These are phyloP conservation scores for Sarcophaga rosellei DNA, from an alignment of 2,888 invertebrate species.

Conservation along the genomic window DNA sequence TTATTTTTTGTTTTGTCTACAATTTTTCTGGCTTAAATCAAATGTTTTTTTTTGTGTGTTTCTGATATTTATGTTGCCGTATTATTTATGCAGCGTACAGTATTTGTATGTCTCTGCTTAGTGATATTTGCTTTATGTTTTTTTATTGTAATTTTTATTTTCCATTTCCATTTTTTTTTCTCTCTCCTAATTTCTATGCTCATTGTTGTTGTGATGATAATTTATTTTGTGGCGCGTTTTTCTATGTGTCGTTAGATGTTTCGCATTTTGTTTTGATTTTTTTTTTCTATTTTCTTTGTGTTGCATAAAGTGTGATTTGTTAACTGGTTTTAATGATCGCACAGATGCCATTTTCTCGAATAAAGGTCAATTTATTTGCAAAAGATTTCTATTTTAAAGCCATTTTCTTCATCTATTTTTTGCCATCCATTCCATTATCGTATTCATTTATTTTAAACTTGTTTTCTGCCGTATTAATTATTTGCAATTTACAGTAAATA, in stretches of 20 bases:
- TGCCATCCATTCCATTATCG: background rate
- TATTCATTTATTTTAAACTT: conserved; percentile 22
- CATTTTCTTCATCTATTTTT: background rate
- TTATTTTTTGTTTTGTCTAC: background rate
- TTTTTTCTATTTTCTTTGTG: conserved; percentile 1
- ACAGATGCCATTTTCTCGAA: conserved; percentile 7
- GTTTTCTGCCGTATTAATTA: conserved; percentile 35
- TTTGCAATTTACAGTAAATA: conserved; percentile 21
- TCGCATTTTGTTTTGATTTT: conserved; percentile 13
- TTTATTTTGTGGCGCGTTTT: conserved; percentile 54
- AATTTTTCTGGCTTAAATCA: conserved; percentile 42
- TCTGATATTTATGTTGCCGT: background rate
- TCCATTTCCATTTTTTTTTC: conserved; percentile 34
- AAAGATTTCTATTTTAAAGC: conserved; percentile 19
- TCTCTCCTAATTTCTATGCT: conserved; percentile 49
- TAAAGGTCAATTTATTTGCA: conserved; percentile 50
- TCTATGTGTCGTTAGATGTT: background rate
- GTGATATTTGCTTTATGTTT: conserved; percentile 55
- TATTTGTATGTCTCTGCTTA: conserved; percentile 33
- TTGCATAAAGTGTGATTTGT: conserved; percentile 57
- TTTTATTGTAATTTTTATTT: conserved; percentile 43
- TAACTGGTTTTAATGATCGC: conserved; percentile 56
- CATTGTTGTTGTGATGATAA: conserved; percentile 62
- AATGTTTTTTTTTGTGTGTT: conserved; percentile 15
- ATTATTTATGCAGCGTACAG: background rate